A percentile compares a stretch with the other conserved stretches of the same genome.
These are phyloP conservation scores for Drosophila flavopinicola DNA, from an alignment of 2,888 invertebrate species.

Conservation along the genomic window DNA sequence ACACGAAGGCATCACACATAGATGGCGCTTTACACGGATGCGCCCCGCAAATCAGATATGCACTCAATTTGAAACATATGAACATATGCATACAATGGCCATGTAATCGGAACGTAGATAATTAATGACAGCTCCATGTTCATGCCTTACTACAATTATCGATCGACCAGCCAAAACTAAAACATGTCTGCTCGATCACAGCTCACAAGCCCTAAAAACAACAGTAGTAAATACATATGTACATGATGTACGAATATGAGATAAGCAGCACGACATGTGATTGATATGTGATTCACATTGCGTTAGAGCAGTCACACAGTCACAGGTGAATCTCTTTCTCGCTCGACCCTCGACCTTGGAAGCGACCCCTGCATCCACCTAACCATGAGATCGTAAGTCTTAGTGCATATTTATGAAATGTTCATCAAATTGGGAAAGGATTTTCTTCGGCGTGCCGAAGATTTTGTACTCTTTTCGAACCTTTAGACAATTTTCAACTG, in stretches of 20 bases:
- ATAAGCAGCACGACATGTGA: constrained; percentile 18
- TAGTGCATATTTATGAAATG: no score
- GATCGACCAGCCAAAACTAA: neutral
- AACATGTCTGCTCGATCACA: neutral
- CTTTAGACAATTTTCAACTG: no score
- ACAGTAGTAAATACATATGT: no score
- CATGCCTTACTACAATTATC: constrained; percentile 14
- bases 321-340: constrained; percentile 3
- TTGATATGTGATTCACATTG: neutral
- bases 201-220: neutral
- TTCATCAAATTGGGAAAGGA: no score
- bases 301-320: neutral
- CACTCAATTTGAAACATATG: neutral
- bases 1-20: constrained; percentile 3
- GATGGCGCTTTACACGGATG: constrained; percentile 9
- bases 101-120: no score
- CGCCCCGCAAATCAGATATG: neutral
- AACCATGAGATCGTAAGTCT: no score
- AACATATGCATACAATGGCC: neutral
- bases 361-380: no score
- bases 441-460: no score
- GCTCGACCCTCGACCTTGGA: constrained; percentile 16
- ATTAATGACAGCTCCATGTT: neutral
- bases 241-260: constrained; percentile 1
- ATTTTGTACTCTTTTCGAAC: no score